A percentile compares a stretch with the other conserved stretches of the same genome.
Conservation (phyloP, 2,113 vertebrate genomes). For the Notothenia rossii region DNA sequence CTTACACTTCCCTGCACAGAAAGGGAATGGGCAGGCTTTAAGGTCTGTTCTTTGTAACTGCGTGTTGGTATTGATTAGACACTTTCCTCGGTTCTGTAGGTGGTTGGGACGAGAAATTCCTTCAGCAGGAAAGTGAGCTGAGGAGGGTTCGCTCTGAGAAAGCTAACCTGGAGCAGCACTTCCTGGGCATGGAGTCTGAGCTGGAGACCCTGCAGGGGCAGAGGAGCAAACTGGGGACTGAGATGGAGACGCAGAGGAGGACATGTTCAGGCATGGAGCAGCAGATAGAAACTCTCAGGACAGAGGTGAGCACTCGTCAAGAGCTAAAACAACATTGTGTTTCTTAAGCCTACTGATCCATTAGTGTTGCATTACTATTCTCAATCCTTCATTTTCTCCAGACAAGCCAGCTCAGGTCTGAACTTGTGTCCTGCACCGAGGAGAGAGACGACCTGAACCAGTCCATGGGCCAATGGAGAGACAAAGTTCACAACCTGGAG, state of each 20-base stretch:
- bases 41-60: background rate
- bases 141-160: conserved; percentile 84
- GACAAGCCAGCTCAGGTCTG: conserved; percentile 79
- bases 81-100: conserved; percentile 43
- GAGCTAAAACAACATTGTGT: conserved; percentile 6
- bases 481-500: conserved; percentile 81
- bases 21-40: background rate
- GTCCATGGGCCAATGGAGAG: conserved; percentile 79
- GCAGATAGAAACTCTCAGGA: conserved; percentile 77
- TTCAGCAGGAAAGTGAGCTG: conserved; percentile 83
- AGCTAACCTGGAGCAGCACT: conserved; percentile 77
- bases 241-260: conserved; percentile 80
- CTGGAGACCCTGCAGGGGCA: conserved; percentile 82
- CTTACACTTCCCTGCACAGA: background rate
- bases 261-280: conserved; percentile 80
- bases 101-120: conserved; percentile 83
- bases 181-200: conserved; percentile 81
- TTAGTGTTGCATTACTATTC: background rate
- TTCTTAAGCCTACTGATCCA: background rate
- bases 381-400: conserved; percentile 26
- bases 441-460: conserved; percentile 82
- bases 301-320: conserved; percentile 72
- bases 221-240: conserved; percentile 78
- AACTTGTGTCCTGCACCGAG: conserved; percentile 83
- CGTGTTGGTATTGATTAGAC: background rate